These are phyloP conservation scores for Aelia acuminata DNA, from an alignment of 2,888 invertebrate species.

Conservation along the genomic window DNA sequence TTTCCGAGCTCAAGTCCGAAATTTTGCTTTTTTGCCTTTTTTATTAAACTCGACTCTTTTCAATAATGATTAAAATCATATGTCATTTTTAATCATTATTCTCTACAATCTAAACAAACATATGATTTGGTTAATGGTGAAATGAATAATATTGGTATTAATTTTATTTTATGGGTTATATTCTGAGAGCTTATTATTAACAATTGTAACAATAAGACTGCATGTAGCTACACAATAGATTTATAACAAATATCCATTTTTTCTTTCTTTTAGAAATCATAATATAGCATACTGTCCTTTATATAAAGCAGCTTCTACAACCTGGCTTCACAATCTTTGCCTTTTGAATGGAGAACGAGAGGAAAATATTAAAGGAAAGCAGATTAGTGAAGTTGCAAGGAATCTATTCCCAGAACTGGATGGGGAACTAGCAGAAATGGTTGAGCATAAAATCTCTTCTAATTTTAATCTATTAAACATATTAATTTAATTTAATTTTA, in stretches of 20 bases:
- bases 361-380: conserved; percentile 66
- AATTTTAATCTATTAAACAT: background rate
- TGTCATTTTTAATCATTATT: too few relatives aligned
- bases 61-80: too few relatives aligned
- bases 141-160: too few relatives aligned
- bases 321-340: conserved; percentile 71
- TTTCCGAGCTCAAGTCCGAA: too few relatives aligned
- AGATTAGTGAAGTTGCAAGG: conserved; percentile 68
- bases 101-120: too few relatives aligned
- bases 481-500: background rate
- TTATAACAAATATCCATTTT: background rate
- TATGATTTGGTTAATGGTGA: too few relatives aligned
- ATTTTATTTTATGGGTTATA: too few relatives aligned
- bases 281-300: conserved; percentile 71
- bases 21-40: too few relatives aligned
- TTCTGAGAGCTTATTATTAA: too few relatives aligned
- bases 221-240: too few relatives aligned
- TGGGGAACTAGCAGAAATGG: conserved; percentile 69
- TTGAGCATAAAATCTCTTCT: background rate
- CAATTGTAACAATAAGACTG: background rate
- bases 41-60: too few relatives aligned
- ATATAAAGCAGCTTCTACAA: conserved; percentile 71
- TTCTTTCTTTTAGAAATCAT: conserved; percentile 49
- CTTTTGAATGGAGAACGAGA: conserved; percentile 69
- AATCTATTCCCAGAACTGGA: conserved; percentile 70